Evolutionary conservation across 1,140 invertebrate genomes (phyloP).

Genomic region (Drosophila elegans): DNA sequence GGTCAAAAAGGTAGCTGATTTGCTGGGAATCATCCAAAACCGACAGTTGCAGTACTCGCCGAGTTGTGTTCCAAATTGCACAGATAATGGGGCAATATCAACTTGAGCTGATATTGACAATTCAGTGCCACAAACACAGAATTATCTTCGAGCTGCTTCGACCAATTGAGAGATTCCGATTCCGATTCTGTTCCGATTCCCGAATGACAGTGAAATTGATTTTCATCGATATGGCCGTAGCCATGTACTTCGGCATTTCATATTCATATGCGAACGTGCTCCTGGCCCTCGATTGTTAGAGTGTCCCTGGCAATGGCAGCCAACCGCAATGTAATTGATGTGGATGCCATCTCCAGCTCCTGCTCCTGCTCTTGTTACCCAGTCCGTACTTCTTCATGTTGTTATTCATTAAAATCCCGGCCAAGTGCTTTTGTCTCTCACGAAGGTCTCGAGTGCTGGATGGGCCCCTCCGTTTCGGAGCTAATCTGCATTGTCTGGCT

Average conservation of each 20-base stretch:
- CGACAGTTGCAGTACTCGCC: conserved; percentile 29
- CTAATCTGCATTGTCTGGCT: conserved; percentile 69
- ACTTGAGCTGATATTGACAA: conserved; percentile 53
- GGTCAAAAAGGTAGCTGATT: conserved; percentile 36
- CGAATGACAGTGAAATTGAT: conserved; percentile 64
- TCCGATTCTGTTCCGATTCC: not conserved
- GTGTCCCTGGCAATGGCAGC: conserved; percentile 40
- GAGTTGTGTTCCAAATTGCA: conserved; percentile 39
- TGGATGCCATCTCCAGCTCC: conserved; percentile 39
- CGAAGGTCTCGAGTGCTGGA: conserved; percentile 45
- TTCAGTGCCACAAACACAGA: conserved; percentile 58
- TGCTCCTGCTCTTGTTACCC: not conserved
- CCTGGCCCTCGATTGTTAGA: conserved; percentile 21
- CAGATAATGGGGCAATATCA: conserved; percentile 57
- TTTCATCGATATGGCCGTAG: conserved; percentile 59
- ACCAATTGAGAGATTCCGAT: conserved; percentile 51
- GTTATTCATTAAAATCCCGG: conserved; percentile 74
- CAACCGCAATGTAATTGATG: conserved; percentile 55
- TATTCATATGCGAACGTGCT: conserved; percentile 61
- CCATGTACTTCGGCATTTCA: conserved; percentile 38
- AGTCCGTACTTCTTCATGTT: conserved; percentile 29
- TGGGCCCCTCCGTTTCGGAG: conserved; percentile 16
- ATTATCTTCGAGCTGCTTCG: conserved; percentile 35
- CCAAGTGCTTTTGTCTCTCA: conserved; percentile 52
- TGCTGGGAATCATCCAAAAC: not conserved